Base-by-base conservation (phyloP, 2,113 vertebrate genomes). In the Plestiodon gilberti region DNA sequence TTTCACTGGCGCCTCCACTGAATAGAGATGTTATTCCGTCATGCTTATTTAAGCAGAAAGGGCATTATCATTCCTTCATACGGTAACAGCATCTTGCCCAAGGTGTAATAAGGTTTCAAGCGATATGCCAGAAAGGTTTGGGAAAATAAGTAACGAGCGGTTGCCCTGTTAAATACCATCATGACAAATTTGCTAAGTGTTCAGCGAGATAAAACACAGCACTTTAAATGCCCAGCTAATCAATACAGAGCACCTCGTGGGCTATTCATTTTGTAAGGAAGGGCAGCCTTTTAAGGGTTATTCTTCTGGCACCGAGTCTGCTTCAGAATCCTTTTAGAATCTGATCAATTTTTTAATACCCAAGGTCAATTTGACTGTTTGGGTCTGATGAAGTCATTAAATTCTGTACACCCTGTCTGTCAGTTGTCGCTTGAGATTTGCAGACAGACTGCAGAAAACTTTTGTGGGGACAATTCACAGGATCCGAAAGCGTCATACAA, bases 161-260 rank as follows among this genome's bases (percentile, higher is more conserved):
- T 93, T 92, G 65, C 61, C 92, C 85, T 83, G 91, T 78, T 88
- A 94, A 94, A 91, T 82, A 93, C 87, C 90, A 94, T 89, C 87
- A 82, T 81, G 92, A 93, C 89, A 92, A 94, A 93, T 94, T 87
- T 84, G 84, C 83, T 20, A n/a, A 87, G 93, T 80, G 59, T 93
- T 87, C 20, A 30, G 40, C 3, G 85, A 94, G 94, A 95, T 93
- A 94, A 96, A 95, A 94, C 38, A 87, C 89, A 91, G 94, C 93
- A 90, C 93, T 92, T 94, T 89, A 91, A 92, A 93, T 90, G 86
- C 89, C 89, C 78, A 85, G 81, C 90, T 59, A 87, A 94, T 84
- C 86, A 90, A 85, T 92, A 80, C 57, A 67, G 55, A 30, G 87
- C 83, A 77, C 71, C 38, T 3, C 71, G 89, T 0, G 4, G 17